Base-by-base conservation (phyloP, 2,113 vertebrate species). In the cat (Felis catus) region DNA sequence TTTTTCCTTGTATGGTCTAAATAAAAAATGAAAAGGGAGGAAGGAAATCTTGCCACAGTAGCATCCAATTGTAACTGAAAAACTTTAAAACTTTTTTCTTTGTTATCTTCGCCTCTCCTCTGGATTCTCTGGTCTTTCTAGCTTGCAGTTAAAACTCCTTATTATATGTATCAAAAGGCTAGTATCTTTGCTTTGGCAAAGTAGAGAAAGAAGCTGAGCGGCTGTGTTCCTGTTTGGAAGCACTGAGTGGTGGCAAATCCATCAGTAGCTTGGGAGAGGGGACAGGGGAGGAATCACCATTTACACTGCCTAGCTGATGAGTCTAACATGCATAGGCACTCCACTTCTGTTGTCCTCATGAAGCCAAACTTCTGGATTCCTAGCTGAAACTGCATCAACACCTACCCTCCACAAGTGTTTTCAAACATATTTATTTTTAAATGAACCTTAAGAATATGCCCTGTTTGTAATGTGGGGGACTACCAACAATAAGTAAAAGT, bases 371-470 rank as follows among this genome's bases (percentile, higher is more conserved):
- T 95, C 83, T 78, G 16, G 51, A 41, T 53, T 71, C 25, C 36
- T n/a, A 82, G 11, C 33, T 79, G 33, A 94, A 95, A 96, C 33
- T 25, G 87, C 39, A 92, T 12, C 5, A 90, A 92, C 63, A 80
- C 10, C 1, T 66, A 89, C 15, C 82, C 92, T 66, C 63, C 81
- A 79, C 13, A 86, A 94, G 23, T 31, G 84, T 80, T 96, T 76
- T 88, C 39, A 73, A 93, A 80, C 8, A 63, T 27, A 58, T 63
- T 79, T 71, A 66, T 19, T 68, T 84, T 66, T 87, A 65, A 76
- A 82, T 39, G 51, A 94, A 97, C 7, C 66, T 94, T 82, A 96
- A 82, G 33, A 91, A 73, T 61, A 81, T 19, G 87, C 78, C 39
- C 48, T 39, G 65, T 18, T 3, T 88, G 16, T 89, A 85, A 93